These are phyloP conservation scores for Drymodes brunneopygia DNA, from an alignment of 2,113 vertebrate species.

Conservation along the genomic window DNA sequence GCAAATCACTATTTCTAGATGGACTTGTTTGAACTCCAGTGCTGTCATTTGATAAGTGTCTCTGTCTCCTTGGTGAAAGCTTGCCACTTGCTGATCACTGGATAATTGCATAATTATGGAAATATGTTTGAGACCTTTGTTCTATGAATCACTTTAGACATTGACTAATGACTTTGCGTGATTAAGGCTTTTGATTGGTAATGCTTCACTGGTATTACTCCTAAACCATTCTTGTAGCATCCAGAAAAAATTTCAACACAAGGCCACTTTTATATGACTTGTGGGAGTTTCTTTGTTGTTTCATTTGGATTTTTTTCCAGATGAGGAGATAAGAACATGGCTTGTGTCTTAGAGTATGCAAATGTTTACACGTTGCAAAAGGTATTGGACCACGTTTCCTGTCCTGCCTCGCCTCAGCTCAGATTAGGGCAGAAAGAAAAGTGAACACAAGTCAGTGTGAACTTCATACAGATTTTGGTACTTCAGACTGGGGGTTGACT, in stretches of 20 bases:
- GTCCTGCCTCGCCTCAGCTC: not conserved
- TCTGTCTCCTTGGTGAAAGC: not conserved
- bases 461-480: not conserved
- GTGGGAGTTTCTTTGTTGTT: not conserved
- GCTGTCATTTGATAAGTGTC: not conserved
- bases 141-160: not conserved
- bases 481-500: not conserved
- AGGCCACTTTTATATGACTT: not conserved
- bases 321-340: not conserved
- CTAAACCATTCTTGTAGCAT: not conserved
- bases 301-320: not conserved
- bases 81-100: not conserved
- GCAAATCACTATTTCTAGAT: not conserved
- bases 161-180: not conserved
- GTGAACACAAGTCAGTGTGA: accelerated
- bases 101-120: not conserved
- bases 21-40: not conserved
- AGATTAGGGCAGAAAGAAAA: not conserved
- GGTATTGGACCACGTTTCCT: not conserved
- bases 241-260: not conserved
- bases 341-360: not conserved
- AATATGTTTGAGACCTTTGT: not conserved
- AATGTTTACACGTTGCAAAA: not conserved
- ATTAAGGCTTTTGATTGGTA: not conserved
- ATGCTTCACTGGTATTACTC: not conserved